phyloP scores from a whole-genome alignment of 2,888 invertebrate genomes.

The Polietes domitor region DNA sequence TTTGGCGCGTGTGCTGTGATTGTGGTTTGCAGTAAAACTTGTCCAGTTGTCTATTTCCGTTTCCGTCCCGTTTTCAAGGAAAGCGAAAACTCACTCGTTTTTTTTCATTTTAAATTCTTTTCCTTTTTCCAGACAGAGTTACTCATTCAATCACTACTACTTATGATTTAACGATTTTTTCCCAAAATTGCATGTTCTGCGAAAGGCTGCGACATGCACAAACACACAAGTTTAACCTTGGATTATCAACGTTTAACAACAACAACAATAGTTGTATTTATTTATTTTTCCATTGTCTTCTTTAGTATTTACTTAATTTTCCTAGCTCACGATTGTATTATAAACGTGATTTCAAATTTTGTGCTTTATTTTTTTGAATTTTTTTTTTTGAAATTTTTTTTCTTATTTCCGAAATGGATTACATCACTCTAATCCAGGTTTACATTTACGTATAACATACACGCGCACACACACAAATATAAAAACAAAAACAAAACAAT shows the following conservation, averaged over 20 bases:
- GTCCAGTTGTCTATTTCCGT: constrained; percentile 2
- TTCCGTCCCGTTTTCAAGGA: not conserved
- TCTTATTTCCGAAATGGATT: constrained; percentile 62
- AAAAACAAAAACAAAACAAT: constrained; percentile 11
- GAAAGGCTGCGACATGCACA: constrained; percentile 2
- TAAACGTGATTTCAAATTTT: constrained; percentile 64
- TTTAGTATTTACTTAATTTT: constrained; percentile 61
- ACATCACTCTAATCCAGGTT: constrained; percentile 61
- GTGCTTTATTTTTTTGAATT: constrained; percentile 33
- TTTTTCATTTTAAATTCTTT: not conserved
- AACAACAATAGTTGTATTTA: constrained; percentile 53
- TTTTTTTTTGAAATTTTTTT: constrained; percentile 47
- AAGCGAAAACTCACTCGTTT: not conserved
- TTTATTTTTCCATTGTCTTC: constrained; percentile 61
- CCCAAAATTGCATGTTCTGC: constrained; percentile 28
- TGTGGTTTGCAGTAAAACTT: not conserved
- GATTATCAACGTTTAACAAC: constrained; percentile 49
- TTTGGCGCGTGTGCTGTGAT: not conserved
- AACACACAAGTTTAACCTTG: constrained; percentile 59
- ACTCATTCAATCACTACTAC: not conserved
- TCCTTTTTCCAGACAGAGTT: constrained; percentile 52
- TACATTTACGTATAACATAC: constrained; percentile 60
- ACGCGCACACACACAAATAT: constrained; percentile 29
- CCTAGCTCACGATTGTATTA: constrained; percentile 64
- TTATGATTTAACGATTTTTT: constrained; percentile 39